A percentile compares a stretch with the other conserved stretches of the same genome.
phyloP scores from a whole-genome alignment of 2,113 vertebrate species.

The Steatornis caripensis region DNA sequence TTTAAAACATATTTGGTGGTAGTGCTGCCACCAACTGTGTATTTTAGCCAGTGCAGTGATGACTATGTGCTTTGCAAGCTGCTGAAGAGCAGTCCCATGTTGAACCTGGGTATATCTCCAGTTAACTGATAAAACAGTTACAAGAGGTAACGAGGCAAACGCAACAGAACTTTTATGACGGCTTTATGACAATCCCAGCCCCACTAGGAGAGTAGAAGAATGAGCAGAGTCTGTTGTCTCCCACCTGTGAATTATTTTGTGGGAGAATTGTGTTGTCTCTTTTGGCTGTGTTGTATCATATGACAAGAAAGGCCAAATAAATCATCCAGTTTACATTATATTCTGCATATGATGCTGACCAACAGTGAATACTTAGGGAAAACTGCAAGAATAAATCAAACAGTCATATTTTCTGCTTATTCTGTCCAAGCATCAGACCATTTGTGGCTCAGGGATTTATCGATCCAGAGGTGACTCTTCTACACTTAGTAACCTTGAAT shows the following conservation, averaged over 20 bases:
- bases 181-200: not conserved
- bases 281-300: not conserved
- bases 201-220: not conserved
- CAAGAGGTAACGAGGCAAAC: not conserved
- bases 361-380: not conserved
- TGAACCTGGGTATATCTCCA: not conserved
- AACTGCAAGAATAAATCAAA: not conserved
- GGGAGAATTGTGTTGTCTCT: not conserved
- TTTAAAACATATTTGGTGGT: not conserved
- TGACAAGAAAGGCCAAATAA: not conserved
- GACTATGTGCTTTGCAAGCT: not conserved
- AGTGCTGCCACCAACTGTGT: slow-evolving; percentile 14
- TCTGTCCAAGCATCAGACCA: not conserved
- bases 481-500: not conserved
- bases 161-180: not conserved
- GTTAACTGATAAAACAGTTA: not conserved
- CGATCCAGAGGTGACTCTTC: not conserved
- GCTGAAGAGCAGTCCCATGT: not conserved
- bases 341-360: not conserved
- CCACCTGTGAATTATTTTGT: not conserved
- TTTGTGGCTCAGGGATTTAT: not conserved
- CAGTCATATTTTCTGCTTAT: not conserved
- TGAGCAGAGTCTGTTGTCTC: not conserved
- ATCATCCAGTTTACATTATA: not conserved
- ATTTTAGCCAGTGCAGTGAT: not conserved